Evolutionary conservation across 1,140 invertebrate species (phyloP), one percentile per base, ranked within the genome.

Genomic region (Apocrypta bakeri): DNA sequence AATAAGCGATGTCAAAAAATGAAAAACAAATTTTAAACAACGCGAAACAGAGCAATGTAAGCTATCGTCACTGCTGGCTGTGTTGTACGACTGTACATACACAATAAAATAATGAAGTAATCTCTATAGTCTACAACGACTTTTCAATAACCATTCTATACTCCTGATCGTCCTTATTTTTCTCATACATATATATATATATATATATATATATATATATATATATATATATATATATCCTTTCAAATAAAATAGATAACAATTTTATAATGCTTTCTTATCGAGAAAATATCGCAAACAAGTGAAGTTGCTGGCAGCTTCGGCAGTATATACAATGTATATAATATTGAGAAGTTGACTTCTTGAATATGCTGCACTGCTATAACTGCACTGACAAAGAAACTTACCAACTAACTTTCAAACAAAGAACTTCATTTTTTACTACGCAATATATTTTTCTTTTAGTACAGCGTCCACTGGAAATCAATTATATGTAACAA

Each of bases 31-130:
- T 21, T 21, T 56, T 7, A 56, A 11, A 56, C 1, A 56, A 56
- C 48, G 48, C n/a, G 48, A 56, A 56, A 17, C 48, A 56, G 48
- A 56, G 48, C 48, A 56, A 56, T 56, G 48, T 56, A 56, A 56
- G 48, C 21, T 56, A 56, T 56, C 21, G 48, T 56, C 48, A 56
- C 48, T 21, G 48, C 48, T 56, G 48, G 48, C 48, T 56, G 48
- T 56, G 48, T 56, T 56, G 48, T 56, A 56, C 48, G n/a, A 56
- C 48, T 56, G 48, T 56, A 56, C 48, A 56, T 56, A 56, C 48
- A 56, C 48, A 56, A 56, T 56, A 56, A 56, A 56, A 56, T 56
- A 56, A 56, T 56, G 48, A n/a, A 56, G 48, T 56, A 56, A 56
- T 56, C 21, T 56, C 48, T 21, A n/a, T 56, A 56, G 48, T 56